Evolutionary conservation across 2,113 vertebrate species (phyloP).

Genomic region (Pica pica): DNA sequence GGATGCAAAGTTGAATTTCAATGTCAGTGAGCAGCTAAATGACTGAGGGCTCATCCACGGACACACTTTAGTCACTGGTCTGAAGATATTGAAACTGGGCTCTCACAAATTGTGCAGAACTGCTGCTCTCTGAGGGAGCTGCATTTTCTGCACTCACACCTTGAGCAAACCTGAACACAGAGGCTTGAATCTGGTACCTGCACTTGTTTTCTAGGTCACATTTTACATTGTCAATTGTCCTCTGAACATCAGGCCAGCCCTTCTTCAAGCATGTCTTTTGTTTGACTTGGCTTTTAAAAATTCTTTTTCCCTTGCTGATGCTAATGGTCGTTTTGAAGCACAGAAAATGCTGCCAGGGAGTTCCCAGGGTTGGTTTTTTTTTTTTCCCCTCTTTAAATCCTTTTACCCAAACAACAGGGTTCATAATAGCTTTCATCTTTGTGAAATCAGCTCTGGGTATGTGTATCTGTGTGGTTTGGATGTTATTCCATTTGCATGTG

Average conservation of each 20-base stretch:
- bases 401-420: background rate
- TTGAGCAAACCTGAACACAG: background rate
- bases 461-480: background rate
- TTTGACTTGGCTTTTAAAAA: background rate
- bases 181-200: background rate
- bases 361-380: background rate
- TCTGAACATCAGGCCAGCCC: background rate
- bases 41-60: constrained; percentile 3
- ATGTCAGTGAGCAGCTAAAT: constrained; percentile 55
- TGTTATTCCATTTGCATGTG: background rate
- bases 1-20: constrained; percentile 15
- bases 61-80: background rate
- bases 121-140: background rate
- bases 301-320: background rate
- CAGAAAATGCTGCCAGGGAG: background rate
- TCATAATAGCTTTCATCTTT: background rate
- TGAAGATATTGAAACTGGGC: background rate
- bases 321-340: background rate
- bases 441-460: background rate
- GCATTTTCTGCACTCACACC: background rate
- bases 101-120: background rate
- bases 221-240: background rate
- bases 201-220: background rate
- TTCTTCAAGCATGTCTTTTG: background rate
- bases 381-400: background rate